Evolutionary conservation across 2,888 invertebrate genomes (phyloP).

Genomic region (Epistrophe eligans): DNA sequence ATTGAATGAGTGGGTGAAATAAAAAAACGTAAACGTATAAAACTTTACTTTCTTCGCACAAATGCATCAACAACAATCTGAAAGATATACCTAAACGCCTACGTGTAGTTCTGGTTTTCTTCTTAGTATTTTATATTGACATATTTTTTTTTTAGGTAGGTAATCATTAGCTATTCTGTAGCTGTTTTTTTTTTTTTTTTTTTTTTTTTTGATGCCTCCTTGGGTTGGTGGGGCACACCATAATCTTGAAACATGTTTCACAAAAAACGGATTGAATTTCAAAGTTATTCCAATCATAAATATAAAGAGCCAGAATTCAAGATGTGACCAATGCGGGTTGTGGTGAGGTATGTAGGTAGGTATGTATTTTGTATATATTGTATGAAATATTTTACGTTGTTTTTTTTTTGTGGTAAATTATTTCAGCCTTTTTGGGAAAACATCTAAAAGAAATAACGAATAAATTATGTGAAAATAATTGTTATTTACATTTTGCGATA

Average conservation of each 20-base stretch:
- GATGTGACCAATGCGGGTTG: slow-evolving; percentile 58
- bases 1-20: slow-evolving; percentile 37
- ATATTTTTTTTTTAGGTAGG: slow-evolving; percentile 19
- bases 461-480: slow-evolving; percentile 33
- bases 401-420: slow-evolving; percentile 3
- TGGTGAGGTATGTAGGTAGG: not conserved
- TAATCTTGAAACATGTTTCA: slow-evolving; percentile 62
- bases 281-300: slow-evolving; percentile 67
- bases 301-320: slow-evolving; percentile 61
- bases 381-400: slow-evolving; percentile 6
- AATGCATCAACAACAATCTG: slow-evolving; percentile 4
- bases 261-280: slow-evolving; percentile 70
- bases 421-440: not conserved
- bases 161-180: slow-evolving; percentile 75
- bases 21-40: slow-evolving; percentile 8
- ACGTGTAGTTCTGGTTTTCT: slow-evolving; percentile 34
- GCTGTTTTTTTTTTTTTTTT: slow-evolving; percentile 56
- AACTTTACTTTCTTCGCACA: slow-evolving; percentile 33
- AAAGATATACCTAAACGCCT: slow-evolving; percentile 51
- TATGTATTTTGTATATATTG: not conserved
- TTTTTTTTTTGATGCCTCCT: slow-evolving; percentile 2
- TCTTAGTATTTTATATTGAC: slow-evolving; percentile 44
- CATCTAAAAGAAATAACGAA: slow-evolving; percentile 10
- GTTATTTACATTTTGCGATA: slow-evolving; percentile 23
- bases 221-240: slow-evolving; percentile 63